Conservation (phyloP, 2,113 vertebrate genomes). For the Hyperopisus bebe region DNA sequence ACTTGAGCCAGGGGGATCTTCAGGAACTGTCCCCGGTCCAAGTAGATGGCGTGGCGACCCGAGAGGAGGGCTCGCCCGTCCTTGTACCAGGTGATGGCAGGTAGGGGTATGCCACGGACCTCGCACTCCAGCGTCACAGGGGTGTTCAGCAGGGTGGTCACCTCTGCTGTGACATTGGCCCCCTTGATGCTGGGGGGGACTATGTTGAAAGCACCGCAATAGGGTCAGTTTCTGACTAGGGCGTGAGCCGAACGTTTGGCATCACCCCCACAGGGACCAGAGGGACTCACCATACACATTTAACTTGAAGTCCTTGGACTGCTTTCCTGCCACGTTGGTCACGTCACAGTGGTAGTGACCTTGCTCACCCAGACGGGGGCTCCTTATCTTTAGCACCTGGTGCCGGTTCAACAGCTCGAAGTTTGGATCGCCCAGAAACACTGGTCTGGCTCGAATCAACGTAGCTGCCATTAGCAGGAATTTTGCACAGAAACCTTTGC, state of each 20-base stretch:
- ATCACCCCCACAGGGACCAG: neutral
- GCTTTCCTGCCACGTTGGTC: constrained; percentile 77
- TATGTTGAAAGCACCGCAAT: constrained; percentile 40
- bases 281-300: constrained; percentile 68
- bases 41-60: constrained; percentile 66
- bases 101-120: constrained; percentile 75
- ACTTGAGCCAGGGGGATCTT: constrained; percentile 73
- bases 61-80: constrained; percentile 64
- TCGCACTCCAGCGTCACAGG: constrained; percentile 80
- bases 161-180: constrained; percentile 72
- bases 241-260: neutral
- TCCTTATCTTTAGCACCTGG: constrained; percentile 77
- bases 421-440: constrained; percentile 80
- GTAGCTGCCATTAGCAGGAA: neutral
- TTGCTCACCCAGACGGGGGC: constrained; percentile 75
- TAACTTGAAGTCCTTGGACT: constrained; percentile 77
- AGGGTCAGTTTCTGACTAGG: neutral
- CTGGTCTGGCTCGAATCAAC: constrained; percentile 56
- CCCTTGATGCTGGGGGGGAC: constrained; percentile 89
- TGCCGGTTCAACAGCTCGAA: constrained; percentile 68
- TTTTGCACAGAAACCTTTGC: neutral
- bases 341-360: constrained; percentile 83
- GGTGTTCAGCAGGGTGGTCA: constrained; percentile 67
- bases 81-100: constrained; percentile 81
- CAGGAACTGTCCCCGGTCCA: constrained; percentile 79